Evolutionary conservation across 2,888 invertebrate species (phyloP).

Genomic region (Zygothrica quintamaculata): DNA sequence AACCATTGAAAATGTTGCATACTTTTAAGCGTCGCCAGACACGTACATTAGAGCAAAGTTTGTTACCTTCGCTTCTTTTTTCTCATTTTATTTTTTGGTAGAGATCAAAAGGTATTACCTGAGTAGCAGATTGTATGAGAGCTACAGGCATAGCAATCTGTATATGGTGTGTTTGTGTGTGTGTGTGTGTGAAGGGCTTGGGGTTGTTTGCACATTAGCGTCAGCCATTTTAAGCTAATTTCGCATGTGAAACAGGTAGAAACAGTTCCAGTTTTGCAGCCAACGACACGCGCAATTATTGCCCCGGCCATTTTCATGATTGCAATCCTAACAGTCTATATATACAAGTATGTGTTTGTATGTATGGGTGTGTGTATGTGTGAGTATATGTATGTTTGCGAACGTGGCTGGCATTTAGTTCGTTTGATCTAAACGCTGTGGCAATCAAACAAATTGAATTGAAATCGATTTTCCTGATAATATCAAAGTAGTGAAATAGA

Average conservation of each 20-base stretch:
- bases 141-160: conserved; percentile 1
- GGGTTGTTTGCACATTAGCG: conserved; percentile 71
- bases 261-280: conserved; percentile 68
- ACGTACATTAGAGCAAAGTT: conserved; percentile 61
- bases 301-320: conserved; percentile 78
- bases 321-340: conserved; percentile 40
- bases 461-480: conserved; percentile 68
- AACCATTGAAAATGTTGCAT: conserved; percentile 38
- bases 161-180: no score
- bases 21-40: conserved; percentile 42
- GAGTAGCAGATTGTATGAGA: conserved; percentile 23
- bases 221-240: conserved; percentile 73
- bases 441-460: conserved; percentile 79
- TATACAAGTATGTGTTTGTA: conserved; percentile 13
- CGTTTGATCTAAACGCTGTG: conserved; percentile 68
- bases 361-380: conserved; percentile 17
- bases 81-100: no score
- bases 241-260: conserved; percentile 78
- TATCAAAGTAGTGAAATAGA: conserved; percentile 48
- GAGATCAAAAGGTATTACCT: conserved; percentile 75
- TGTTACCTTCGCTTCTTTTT: conserved; percentile 30
- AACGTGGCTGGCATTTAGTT: conserved; percentile 71
- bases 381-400: conserved; percentile 32
- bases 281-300: conserved; percentile 79
- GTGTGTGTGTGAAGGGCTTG: conserved; percentile 36